These are phyloP conservation scores for Anadara kagoshimensis DNA, from an alignment of 1,140 invertebrate genomes.

Conservation along the genomic window DNA sequence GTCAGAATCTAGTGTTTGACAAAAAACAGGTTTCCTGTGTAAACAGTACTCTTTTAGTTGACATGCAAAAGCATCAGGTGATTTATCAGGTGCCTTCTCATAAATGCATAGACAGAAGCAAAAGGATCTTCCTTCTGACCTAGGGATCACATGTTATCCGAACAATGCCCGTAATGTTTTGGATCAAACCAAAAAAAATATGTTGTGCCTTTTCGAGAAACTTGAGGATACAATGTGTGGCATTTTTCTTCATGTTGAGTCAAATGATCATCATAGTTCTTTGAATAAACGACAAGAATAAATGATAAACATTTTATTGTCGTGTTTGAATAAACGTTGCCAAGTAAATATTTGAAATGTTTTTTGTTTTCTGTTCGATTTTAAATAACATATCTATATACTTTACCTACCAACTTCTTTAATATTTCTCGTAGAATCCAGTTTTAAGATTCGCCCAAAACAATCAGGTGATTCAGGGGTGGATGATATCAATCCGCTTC, in stretches of 20 bases:
- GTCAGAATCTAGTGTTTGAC: conserved; percentile 6
- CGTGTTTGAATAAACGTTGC: too few species aligned
- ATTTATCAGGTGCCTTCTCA: conserved; percentile 9
- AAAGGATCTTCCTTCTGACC: conserved; percentile 12
- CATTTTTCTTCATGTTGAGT: conserved; percentile 3
- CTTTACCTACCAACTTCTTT: too few species aligned
- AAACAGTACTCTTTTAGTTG: conserved; percentile 17
- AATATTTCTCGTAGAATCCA: too few species aligned
- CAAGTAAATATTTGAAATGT: too few species aligned
- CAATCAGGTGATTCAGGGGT: too few species aligned
- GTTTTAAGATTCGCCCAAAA: too few species aligned
- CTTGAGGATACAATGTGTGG: conserved; percentile 18
- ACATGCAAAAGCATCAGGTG: conserved; percentile 16
- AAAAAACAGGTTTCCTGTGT: conserved; percentile 13
- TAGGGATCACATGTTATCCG: conserved; percentile 10
- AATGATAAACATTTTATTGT: too few species aligned
- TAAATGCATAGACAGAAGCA: conserved; percentile 3
- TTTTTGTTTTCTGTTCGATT: too few species aligned
- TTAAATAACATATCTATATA: too few species aligned
- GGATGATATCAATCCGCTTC: too few species aligned
- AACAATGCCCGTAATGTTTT: conserved; percentile 11
- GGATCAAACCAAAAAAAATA: conserved; percentile 17
- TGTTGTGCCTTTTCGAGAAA: not conserved
- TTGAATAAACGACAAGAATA: not conserved
- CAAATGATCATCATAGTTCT: conserved; percentile 5